These are phyloP conservation scores for Drosophila formosana DNA, from an alignment of 2,888 invertebrate species.

Conservation along the genomic window DNA sequence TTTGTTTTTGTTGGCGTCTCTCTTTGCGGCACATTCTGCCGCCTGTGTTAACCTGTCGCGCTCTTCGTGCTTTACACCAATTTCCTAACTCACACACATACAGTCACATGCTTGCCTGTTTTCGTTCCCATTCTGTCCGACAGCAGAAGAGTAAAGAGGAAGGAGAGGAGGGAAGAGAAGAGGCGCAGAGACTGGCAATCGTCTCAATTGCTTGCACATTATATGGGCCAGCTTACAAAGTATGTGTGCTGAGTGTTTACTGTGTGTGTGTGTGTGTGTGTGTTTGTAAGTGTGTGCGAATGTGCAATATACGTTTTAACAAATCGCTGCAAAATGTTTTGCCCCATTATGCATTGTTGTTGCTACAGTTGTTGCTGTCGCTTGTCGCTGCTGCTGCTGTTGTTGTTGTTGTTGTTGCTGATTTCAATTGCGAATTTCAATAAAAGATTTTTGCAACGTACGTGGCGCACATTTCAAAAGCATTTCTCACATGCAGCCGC, in stretches of 20 bases:
- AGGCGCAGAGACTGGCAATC: slow-evolving; percentile 47
- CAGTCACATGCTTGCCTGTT: neutral
- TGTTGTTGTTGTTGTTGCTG: slow-evolving; percentile 45
- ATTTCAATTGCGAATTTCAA: slow-evolving; percentile 70
- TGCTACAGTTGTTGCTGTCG: slow-evolving; percentile 27
- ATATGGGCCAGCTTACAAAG: slow-evolving; percentile 37
- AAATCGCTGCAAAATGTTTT: slow-evolving; percentile 74
- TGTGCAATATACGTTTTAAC: slow-evolving; percentile 56
- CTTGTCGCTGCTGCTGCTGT: slow-evolving; percentile 31
- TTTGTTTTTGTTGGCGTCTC: neutral
- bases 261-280: slow-evolving; percentile 11
- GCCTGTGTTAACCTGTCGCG: slow-evolving; percentile 14
- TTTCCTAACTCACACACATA: slow-evolving; percentile 22
- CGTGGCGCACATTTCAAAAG: slow-evolving; percentile 77
- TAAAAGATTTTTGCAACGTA: slow-evolving; percentile 72
- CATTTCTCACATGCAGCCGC: slow-evolving; percentile 69
- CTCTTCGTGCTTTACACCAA: slow-evolving; percentile 25
- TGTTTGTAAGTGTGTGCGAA: slow-evolving; percentile 20
- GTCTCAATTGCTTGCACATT: slow-evolving; percentile 62
- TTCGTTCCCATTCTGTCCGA: slow-evolving; percentile 14
- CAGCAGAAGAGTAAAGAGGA: slow-evolving; percentile 13
- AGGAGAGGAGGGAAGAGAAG: neutral
- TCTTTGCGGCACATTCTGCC: neutral
- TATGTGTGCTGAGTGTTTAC: slow-evolving; percentile 1
- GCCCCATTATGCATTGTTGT: slow-evolving; percentile 59